Percentiles rank a stretch among this genome's conserved stretches.
Evolutionary conservation across 1,140 invertebrate genomes (phyloP).

Genomic region (Drosophila nigromelanica): DNA sequence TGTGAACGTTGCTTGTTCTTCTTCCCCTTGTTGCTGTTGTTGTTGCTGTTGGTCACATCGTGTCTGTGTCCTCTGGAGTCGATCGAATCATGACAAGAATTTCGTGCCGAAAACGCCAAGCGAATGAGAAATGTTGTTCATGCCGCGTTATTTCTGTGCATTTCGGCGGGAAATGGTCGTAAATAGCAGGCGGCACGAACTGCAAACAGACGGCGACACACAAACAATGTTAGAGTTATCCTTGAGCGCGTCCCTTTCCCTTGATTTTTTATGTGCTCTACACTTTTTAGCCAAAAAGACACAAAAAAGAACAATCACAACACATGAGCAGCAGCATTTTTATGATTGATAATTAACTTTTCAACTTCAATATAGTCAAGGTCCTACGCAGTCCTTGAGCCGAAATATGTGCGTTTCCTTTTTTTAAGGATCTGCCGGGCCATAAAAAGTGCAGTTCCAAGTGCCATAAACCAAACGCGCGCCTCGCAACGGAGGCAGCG

Average conservation of each 20-base stretch:
- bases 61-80: conserved; percentile 63
- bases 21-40: neutral
- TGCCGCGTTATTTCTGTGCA: conserved; percentile 74
- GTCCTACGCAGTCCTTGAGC: conserved; percentile 30
- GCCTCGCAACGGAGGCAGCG: conserved; percentile 49
- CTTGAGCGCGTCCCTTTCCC: conserved; percentile 56
- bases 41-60: conserved; percentile 46
- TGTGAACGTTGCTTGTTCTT: conserved; percentile 38
- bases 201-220: conserved; percentile 39
- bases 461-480: conserved; percentile 68
- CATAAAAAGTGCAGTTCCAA: conserved; percentile 69
- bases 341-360: conserved; percentile 68
- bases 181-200: conserved; percentile 78
- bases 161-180: conserved; percentile 73
- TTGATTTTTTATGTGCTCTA: conserved; percentile 45
- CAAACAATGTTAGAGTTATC: conserved; percentile 62
- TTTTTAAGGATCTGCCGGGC: conserved; percentile 46
- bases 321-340: conserved; percentile 65
- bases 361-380: conserved; percentile 54
- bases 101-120: conserved; percentile 66
- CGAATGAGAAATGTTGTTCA: conserved; percentile 79
- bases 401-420: conserved; percentile 23
- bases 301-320: neutral
- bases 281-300: conserved; percentile 26
- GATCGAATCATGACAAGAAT: conserved; percentile 83